Base-by-base conservation (phyloP, 2,113 vertebrate species). In the Myotis lucifugus region DNA sequence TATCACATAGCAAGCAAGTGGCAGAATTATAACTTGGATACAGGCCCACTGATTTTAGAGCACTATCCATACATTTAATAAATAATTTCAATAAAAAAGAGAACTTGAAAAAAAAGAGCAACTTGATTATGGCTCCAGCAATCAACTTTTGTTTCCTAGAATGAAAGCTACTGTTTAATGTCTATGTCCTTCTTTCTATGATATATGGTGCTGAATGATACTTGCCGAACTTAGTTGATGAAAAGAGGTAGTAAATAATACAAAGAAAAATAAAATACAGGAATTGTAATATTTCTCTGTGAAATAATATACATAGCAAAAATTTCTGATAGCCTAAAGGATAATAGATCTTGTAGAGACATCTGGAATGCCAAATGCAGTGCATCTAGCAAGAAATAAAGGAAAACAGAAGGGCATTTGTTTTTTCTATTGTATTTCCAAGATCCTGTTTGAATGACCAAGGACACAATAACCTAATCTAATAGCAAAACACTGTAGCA, bases 351-450 rank as follows among this genome's bases (percentile, higher is more conserved):
- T 8, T 70, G 25, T 11, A 59, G 8, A 74, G 64, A 82, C 84
- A 96, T 79, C 82, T 94, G 48, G 54, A 93, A 84, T 76, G 70
- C 32, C 81, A 97, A 94, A 74, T 76, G n/a, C 23, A 87, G 64
- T 23, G 5, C 17, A 42, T 46, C 15, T 37, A 79, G 40, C 7
- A 94, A 52, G 37, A 88, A 95, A 23, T 69, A 46, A 88, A 27
- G 19, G 18, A 23, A 72, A 67, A 46, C 64, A 89, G 69, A 94
- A 91, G 64, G 69, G 13, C 25, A 37, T 25, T 86, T 82, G 14
- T 0, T 67, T 29, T 91, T 10, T 11, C 29, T 52, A 70, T 29
- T 90, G 40, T 91, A 84, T 91, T 88, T 15, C 21, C 4, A 88
- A 69, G 61, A 87, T 48, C 42, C 17, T 81, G 73, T 46, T 89